Evolutionary conservation across 1,140 invertebrate species (phyloP).

Genomic region (Cyclargus thomasi): DNA sequence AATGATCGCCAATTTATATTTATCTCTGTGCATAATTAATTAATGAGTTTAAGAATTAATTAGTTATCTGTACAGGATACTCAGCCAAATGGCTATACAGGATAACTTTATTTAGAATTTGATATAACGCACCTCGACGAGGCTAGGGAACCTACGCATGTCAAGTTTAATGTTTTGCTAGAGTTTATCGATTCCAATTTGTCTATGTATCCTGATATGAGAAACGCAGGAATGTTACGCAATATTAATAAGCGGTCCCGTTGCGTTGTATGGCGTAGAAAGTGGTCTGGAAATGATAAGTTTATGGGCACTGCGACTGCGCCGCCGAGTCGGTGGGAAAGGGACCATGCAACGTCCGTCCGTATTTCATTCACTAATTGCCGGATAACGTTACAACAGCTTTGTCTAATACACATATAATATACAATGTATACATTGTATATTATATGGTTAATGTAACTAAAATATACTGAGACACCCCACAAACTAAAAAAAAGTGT

Average conservation of each 20-base stretch:
- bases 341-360: conserved; percentile 27
- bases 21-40: not conserved
- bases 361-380: conserved; percentile 24
- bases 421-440: not conserved
- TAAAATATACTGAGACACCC: too few relatives aligned
- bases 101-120: too few relatives aligned
- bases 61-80: too few relatives aligned
- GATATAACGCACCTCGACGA: too few relatives aligned
- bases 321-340: conserved; percentile 18
- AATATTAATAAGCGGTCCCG: conserved; percentile 20
- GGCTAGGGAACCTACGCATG: too few relatives aligned
- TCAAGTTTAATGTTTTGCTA: not conserved
- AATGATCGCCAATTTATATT: not conserved
- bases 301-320: conserved; percentile 16
- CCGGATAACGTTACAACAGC: conserved; percentile 24
- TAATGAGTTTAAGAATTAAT: not conserved
- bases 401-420: conserved; percentile 6
- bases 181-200: not conserved
- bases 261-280: conserved; percentile 25
- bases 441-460: too few relatives aligned
- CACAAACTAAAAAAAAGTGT: too few relatives aligned
- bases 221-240: conserved; percentile 20
- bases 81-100: too few relatives aligned
- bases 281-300: conserved; percentile 27
- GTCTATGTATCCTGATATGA: not conserved